These are phyloP conservation scores for Morpho helenor DNA, from an alignment of 2,888 invertebrate genomes.

Conservation along the genomic window DNA sequence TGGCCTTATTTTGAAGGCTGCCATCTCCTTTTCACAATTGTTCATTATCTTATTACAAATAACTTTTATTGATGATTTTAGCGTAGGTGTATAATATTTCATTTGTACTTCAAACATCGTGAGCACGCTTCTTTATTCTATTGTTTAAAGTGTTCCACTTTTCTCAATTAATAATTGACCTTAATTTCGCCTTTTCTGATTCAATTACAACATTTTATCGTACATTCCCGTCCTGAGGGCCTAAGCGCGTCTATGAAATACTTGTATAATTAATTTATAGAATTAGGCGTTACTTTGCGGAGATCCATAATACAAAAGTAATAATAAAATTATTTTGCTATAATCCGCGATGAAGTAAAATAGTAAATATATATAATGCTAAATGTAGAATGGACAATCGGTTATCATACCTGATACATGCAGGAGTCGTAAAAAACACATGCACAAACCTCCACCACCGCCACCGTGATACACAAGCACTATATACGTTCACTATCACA, in stretches of 20 bases:
- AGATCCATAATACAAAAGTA: too few relatives aligned
- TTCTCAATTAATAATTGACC: conserved; percentile 41
- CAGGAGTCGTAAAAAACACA: too few relatives aligned
- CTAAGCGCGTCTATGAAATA: conserved; percentile 64
- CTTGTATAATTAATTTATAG: conserved; percentile 69
- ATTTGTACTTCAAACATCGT: conserved; percentile 16
- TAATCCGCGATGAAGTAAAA: too few relatives aligned
- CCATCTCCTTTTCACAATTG: not conserved
- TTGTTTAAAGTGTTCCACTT: conserved; percentile 19
- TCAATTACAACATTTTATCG: conserved; percentile 52
- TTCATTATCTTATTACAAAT: conserved; percentile 8
- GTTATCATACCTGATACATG: too few relatives aligned
- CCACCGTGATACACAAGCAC: too few relatives aligned
- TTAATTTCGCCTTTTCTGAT: conserved; percentile 54
- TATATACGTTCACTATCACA: too few relatives aligned
- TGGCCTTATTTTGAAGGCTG: too few relatives aligned
- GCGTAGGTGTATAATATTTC: conserved; percentile 16
- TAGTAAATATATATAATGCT: too few relatives aligned
- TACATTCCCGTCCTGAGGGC: conserved; percentile 45
- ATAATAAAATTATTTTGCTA: too few relatives aligned
- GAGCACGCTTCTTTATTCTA: conserved; percentile 21
- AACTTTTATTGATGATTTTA: conserved; percentile 8
- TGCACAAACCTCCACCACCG: too few relatives aligned
- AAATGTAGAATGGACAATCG: too few relatives aligned
- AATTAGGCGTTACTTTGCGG: too few relatives aligned